Base-by-base conservation (phyloP, 2,888 invertebrate genomes). In the Theodoxus fluviatilis region DNA sequence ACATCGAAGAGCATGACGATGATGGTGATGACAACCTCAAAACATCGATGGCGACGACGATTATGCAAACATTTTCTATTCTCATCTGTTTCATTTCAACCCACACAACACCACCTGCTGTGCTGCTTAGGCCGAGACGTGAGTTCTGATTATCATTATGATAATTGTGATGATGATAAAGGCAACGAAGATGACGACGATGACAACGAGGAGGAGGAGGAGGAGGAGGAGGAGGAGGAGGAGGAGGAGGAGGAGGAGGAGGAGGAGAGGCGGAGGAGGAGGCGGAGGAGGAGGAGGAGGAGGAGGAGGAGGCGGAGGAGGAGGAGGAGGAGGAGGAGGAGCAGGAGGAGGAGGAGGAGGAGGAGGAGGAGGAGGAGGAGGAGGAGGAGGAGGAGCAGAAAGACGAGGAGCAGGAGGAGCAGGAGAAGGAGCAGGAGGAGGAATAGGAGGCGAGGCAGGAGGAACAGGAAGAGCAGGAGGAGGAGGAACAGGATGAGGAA, bases 281-380 rank as follows among this genome's bases (percentile, higher is more conserved):
- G 31, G 31, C 28, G 31, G 59, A 59, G 18, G 33, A 18, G 31
- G 6, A 25, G 22, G 33, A 59, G 22, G 18, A 59, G 31, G 33
- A 31, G 28, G 31, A 28, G 28, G 18, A 31, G 4, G 18, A 31
- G 33, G 25, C 25, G 31, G 25, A 28, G 6, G 25, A 25, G 33
- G 25, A 28, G 33, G 59, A 28, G 18, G 59, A 9, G 22, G 25
- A 55, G 25, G 55, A 22, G 7, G 1, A 25, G 31, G 22, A 28
- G 18, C 9, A 55, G 33, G 31, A 59, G 33, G 2, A 59, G 12
- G 31, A 33, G 31, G 28, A 40, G 43, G 40, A 37, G 40, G 28
- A 40, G 25, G 40, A 22, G 37, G 28, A 64, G 40, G 40, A 22
- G 22, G 28, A 64, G 64, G 40, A n/a, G 37, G 43, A 64, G 64